These are phyloP conservation scores for Margarornis squamiger DNA, from an alignment of 2,797 vertebrate genomes.

Conservation along the genomic window DNA sequence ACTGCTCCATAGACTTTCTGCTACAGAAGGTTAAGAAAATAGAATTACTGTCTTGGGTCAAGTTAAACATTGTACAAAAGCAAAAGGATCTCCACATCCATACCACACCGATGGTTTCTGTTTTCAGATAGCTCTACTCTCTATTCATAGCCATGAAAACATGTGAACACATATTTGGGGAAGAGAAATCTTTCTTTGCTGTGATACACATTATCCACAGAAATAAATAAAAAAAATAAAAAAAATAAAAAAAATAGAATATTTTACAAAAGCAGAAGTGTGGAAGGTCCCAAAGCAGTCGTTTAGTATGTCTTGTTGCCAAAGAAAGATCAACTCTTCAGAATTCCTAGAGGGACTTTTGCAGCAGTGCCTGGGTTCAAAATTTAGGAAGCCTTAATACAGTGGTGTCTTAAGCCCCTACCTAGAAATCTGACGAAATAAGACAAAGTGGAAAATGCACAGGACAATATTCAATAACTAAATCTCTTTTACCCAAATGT, in stretches of 20 bases:
- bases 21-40: background rate
- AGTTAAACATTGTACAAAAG: background rate
- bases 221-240: background rate
- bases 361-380: background rate
- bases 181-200: background rate
- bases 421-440: background rate
- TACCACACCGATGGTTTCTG: background rate
- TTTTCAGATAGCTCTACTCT: background rate
- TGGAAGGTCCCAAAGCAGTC: background rate
- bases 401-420: background rate
- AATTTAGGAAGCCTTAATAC: background rate
- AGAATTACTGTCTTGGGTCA: background rate
- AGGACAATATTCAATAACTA: background rate
- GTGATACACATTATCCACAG: background rate
- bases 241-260: background rate
- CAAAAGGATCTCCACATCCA: background rate
- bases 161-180: fast-evolving
- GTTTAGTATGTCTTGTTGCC: background rate
- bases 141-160: background rate
- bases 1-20: background rate
- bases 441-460: background rate
- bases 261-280: fast-evolving
- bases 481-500: background rate
- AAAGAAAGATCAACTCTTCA: background rate
- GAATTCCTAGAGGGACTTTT: background rate